phyloP scores from a whole-genome alignment of 2,797 vertebrate genomes.

The Nannoperca obscura region DNA sequence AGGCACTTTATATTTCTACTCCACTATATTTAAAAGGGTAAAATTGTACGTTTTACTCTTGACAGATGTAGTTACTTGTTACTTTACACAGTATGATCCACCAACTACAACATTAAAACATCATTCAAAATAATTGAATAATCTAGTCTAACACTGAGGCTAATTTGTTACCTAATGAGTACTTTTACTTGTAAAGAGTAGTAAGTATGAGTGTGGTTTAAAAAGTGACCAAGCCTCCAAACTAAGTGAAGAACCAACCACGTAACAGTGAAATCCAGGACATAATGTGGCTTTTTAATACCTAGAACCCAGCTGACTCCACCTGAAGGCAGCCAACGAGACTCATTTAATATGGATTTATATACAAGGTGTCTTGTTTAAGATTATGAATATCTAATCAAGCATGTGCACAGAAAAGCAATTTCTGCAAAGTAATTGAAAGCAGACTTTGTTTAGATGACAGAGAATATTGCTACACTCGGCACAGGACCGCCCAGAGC shows the following conservation, averaged over 20 bases:
- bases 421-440: constrained; percentile 87
- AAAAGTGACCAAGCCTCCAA: background rate
- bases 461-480: constrained; percentile 72
- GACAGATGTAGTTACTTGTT: background rate
- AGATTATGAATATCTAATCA: constrained; percentile 87
- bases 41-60: background rate
- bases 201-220: background rate
- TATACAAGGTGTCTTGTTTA: constrained; percentile 82
- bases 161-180: background rate
- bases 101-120: background rate
- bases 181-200: background rate
- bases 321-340: constrained; percentile 74
- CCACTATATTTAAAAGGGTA: background rate
- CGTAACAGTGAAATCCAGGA: constrained; percentile 19
- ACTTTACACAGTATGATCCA: background rate
- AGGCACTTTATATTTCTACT: background rate
- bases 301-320: constrained; percentile 76
- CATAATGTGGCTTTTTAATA: constrained; percentile 21
- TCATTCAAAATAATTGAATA: background rate
- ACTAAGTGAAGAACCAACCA: constrained; percentile 27
- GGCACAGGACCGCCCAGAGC: constrained; percentile 65
- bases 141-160: background rate
- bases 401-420: constrained; percentile 80
- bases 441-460: constrained; percentile 77
- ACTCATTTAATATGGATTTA: constrained; percentile 79